phyloP scores from a whole-genome alignment of 2,888 invertebrate genomes.

The Phytoseiulus persimilis region DNA sequence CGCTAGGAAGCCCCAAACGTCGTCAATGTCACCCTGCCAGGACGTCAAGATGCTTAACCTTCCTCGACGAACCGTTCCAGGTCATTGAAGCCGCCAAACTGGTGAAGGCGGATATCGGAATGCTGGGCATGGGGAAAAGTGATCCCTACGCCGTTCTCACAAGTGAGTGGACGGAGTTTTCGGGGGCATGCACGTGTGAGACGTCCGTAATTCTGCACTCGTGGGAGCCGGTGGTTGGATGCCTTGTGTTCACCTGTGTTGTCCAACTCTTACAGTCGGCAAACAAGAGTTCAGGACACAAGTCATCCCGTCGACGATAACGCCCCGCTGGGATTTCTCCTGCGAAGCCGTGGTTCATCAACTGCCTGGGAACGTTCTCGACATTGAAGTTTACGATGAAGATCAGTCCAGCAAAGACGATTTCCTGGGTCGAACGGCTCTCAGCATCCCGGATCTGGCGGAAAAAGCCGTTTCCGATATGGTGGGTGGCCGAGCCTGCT shows the following conservation, averaged over 20 bases:
- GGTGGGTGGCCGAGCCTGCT: not conserved
- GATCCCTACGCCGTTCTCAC: conserved; percentile 81
- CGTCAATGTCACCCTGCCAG: not conserved
- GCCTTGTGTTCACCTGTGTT: no score
- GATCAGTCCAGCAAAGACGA: conserved; percentile 85
- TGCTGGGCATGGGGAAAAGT: conserved; percentile 89
- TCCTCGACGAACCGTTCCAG: conserved; percentile 61
- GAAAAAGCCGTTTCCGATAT: conserved; percentile 21
- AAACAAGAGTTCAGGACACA: conserved; percentile 87
- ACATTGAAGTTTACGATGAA: conserved; percentile 57
- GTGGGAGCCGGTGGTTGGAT: no score
- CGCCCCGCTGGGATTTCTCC: conserved; percentile 95
- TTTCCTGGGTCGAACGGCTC: conserved; percentile 71
- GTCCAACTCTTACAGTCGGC: conserved; percentile 63
- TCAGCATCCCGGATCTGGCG: conserved; percentile 46
- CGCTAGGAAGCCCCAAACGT: no score
- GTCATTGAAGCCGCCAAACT: conserved; percentile 88
- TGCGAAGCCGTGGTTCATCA: conserved; percentile 62
- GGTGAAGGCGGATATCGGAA: conserved; percentile 87
- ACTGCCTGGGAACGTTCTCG: conserved; percentile 49
- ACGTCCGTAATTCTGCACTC: not conserved
- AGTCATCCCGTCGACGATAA: conserved; percentile 82
- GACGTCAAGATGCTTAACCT: no score
- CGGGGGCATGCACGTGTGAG: no score
- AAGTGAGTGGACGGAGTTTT: conserved; percentile 46